Evolutionary conservation across 2,113 vertebrate genomes (phyloP).

Genomic region (Anarhynchus alexandrinus): DNA sequence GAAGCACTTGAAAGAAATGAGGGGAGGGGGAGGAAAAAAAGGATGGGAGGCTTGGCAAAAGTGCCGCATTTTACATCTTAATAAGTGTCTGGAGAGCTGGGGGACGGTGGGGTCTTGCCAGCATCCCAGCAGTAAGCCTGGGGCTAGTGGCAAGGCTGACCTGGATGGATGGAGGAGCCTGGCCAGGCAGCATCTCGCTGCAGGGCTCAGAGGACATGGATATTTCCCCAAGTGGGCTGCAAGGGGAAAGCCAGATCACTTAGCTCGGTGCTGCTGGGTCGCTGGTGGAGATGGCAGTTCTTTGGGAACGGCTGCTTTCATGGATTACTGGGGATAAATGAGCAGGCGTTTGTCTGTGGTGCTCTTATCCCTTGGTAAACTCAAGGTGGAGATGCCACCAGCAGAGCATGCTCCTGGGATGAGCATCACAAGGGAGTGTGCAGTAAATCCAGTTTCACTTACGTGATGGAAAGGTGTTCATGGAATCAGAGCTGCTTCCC

Average conservation of each 20-base stretch:
- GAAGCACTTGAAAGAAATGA: background rate
- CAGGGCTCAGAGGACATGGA: background rate
- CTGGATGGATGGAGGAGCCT: background rate
- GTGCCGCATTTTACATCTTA: background rate
- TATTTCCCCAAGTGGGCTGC: background rate
- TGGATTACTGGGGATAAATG: background rate
- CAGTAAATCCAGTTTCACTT: background rate
- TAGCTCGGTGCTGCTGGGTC: background rate
- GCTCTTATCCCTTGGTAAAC: background rate
- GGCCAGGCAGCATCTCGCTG: background rate
- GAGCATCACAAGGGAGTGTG: background rate
- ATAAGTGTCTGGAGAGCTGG: background rate
- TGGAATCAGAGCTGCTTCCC: background rate
- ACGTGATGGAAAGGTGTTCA: fast-evolving
- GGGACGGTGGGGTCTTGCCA: background rate
- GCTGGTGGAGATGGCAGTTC: background rate
- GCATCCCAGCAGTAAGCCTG: background rate
- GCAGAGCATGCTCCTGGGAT: background rate
- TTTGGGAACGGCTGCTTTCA: background rate
- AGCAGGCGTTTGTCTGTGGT: background rate
- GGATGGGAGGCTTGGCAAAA: background rate
- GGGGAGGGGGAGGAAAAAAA: background rate
- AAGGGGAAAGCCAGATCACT: background rate
- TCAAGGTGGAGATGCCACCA: background rate
- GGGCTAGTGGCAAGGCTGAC: background rate